Conservation (phyloP, 2,888 invertebrate species). For the Melanchra persicariae region DNA sequence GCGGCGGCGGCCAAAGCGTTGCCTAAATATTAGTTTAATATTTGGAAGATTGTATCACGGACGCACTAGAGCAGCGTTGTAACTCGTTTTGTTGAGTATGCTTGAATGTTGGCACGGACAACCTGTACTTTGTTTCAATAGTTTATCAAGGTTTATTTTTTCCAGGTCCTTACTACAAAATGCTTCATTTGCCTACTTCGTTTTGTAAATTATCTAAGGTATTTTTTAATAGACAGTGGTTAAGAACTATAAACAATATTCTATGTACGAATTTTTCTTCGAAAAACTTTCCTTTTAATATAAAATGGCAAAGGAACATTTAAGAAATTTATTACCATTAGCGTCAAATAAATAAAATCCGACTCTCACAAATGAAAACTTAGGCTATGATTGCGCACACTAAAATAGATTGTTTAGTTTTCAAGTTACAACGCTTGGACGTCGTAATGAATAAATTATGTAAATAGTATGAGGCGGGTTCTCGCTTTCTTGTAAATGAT, state of each 20-base stretch:
- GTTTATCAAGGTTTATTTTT: background rate
- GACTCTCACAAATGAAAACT: background rate
- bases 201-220: background rate
- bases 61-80: constrained; percentile 74
- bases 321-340: background rate
- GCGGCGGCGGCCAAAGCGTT: constrained; percentile 89
- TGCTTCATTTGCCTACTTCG: background rate
- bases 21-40: constrained; percentile 91
- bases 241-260: constrained; percentile 12
- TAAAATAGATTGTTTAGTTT: constrained; percentile 40
- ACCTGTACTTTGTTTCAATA: background rate
- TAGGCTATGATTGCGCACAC: background rate
- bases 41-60: constrained; percentile 87
- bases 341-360: constrained; percentile 18
- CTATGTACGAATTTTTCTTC: background rate
- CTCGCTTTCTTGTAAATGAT: constrained; percentile 90
- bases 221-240: background rate
- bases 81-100: constrained; percentile 67
- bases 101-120: background rate
- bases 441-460: constrained; percentile 87
- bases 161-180: background rate
- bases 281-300: too few relatives aligned
- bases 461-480: constrained; percentile 87
- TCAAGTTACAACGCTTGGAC: constrained; percentile 72
- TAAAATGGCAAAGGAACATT: background rate